phyloP scores from a whole-genome alignment of 2,888 invertebrate genomes.

The Epirrhoe alternata region DNA sequence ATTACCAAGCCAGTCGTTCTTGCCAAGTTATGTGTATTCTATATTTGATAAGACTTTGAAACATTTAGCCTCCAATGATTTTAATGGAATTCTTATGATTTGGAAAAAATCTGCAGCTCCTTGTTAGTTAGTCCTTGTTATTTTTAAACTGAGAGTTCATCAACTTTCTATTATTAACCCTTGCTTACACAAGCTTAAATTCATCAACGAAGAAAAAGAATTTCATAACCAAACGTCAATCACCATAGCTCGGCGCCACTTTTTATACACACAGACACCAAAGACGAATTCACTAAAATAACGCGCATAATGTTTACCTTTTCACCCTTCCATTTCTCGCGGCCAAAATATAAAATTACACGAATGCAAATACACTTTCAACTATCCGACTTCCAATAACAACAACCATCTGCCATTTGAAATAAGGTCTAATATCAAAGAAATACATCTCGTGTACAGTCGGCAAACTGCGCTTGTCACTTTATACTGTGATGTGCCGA shows the following conservation, averaged over 20 bases:
- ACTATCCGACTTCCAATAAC: slow-evolving; percentile 38
- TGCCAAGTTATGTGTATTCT: too few relatives aligned
- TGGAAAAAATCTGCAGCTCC: too few relatives aligned
- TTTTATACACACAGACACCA: slow-evolving; percentile 73
- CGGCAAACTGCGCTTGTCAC: slow-evolving; percentile 59
- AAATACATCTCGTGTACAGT: slow-evolving; percentile 34
- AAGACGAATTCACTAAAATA: slow-evolving; percentile 83
- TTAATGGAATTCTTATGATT: too few relatives aligned
- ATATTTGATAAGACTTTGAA: too few relatives aligned
- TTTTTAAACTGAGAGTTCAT: slow-evolving; percentile 34
- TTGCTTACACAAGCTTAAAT: slow-evolving; percentile 42
- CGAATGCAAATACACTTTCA: slow-evolving; percentile 58
- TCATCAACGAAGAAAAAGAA: slow-evolving; percentile 49
- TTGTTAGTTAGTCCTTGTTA: slow-evolving; percentile 2
- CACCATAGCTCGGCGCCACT: slow-evolving; percentile 76
- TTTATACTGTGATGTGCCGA: slow-evolving; percentile 76
- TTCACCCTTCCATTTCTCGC: slow-evolving; percentile 82
- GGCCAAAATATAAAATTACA: slow-evolving; percentile 83
- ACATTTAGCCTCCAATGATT: too few relatives aligned
- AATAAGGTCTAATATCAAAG: slow-evolving; percentile 58
- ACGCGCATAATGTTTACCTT: slow-evolving; percentile 78
- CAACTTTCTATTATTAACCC: slow-evolving; percentile 40
- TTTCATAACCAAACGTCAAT: slow-evolving; percentile 75
- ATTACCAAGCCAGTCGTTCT: too few relatives aligned
- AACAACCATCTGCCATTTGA: slow-evolving; percentile 24